Evolutionary conservation across 2,888 invertebrate genomes (phyloP).

Genomic region (Scelioninae gen. 2): DNA sequence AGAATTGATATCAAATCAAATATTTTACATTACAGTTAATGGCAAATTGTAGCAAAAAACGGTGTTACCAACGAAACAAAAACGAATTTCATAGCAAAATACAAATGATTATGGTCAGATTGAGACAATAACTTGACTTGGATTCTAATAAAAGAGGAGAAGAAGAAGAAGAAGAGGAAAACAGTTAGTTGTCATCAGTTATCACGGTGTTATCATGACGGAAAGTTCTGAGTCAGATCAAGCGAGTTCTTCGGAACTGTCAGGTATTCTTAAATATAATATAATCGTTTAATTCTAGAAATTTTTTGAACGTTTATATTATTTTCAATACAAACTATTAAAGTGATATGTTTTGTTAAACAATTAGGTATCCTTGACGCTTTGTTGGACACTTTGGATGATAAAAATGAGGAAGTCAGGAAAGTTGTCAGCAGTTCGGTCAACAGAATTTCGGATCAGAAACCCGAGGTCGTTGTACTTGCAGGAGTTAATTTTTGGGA

Average conservation of each 20-base stretch:
- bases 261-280: conserved; percentile 57
- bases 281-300: neutral
- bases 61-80: too few relatives aligned
- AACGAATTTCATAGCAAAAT: too few relatives aligned
- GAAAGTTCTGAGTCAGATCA: conserved; percentile 58
- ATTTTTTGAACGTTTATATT: neutral
- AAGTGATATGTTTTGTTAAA: conserved; percentile 1
- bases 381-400: conserved; percentile 68
- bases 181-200: conserved; percentile 28
- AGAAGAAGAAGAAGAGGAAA: too few relatives aligned
- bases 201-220: conserved; percentile 59
- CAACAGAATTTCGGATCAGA: conserved; percentile 65
- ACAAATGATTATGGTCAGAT: too few relatives aligned
- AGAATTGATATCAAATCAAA: too few relatives aligned
- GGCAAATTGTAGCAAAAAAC: too few relatives aligned
- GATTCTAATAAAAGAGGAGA: too few relatives aligned
- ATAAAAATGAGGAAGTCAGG: conserved; percentile 68
- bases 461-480: conserved; percentile 67
- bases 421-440: conserved; percentile 66
- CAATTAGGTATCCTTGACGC: conserved; percentile 68
- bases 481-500: conserved; percentile 70
- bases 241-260: conserved; percentile 60
- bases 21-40: too few relatives aligned
- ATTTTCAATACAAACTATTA: neutral
- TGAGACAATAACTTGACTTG: too few relatives aligned